A percentile compares a stretch with the other conserved stretches of the same genome.
These are phyloP conservation scores for Alca torda DNA, from an alignment of 2,797 vertebrate species.

Conservation along the genomic window DNA sequence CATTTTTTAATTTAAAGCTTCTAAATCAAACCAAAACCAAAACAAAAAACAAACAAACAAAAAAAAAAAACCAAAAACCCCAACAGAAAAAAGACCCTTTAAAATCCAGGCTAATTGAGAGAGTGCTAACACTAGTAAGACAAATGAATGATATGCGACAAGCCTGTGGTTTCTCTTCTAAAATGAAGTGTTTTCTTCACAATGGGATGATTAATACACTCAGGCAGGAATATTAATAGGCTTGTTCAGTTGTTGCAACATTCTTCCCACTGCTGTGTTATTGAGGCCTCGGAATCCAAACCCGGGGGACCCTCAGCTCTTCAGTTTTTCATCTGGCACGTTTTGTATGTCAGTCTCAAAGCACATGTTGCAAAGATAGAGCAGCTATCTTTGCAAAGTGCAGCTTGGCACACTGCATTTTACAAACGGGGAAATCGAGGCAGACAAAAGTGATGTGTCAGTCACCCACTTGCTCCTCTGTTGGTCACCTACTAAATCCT, in stretches of 20 bases:
- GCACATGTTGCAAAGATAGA: conserved; percentile 10
- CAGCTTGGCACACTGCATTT: not conserved
- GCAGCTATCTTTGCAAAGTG: not conserved
- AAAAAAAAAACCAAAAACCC: not conserved
- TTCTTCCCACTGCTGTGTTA: conserved; percentile 50
- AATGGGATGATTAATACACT: conserved; percentile 66
- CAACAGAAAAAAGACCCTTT: not conserved
- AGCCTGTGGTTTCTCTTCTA: conserved; percentile 56
- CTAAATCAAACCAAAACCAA: not conserved
- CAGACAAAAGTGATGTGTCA: not conserved
- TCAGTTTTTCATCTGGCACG: conserved; percentile 46
- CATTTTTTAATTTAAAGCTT: not conserved
- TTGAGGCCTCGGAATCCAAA: conserved; percentile 8
- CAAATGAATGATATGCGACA: conserved; percentile 33
- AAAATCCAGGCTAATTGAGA: conserved; percentile 15
- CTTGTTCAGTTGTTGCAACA: conserved; percentile 62
- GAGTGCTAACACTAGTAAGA: conserved; percentile 44
- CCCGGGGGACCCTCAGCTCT: conserved; percentile 38
- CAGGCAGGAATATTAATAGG: conserved; percentile 65
- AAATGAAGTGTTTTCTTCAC: conserved; percentile 62
- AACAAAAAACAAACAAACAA: not conserved
- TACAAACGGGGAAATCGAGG: conserved; percentile 14
- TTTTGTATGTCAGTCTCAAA: conserved; percentile 23
- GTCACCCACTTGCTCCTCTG: not conserved
- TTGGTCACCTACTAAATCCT: not conserved